A percentile compares a stretch with the other conserved stretches of the same genome.
Conservation (phyloP, 2,113 vertebrate genomes). For the Hucho hucho region DNA sequence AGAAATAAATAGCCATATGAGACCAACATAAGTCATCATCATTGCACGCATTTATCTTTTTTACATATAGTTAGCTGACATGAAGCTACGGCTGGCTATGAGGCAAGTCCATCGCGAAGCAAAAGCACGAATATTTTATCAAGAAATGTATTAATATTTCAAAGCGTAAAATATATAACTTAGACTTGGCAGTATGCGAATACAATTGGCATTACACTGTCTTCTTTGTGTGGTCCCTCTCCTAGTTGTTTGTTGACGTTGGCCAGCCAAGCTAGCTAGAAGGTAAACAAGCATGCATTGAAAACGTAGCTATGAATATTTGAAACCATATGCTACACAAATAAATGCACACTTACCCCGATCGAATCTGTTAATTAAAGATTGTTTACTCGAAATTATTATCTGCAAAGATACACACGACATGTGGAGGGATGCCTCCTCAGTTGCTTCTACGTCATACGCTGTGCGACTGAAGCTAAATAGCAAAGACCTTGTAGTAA, state of each 20-base stretch:
- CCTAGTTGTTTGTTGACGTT: conserved; percentile 3
- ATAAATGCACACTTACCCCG: neutral
- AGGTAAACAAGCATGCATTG: neutral
- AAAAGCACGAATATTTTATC: too few relatives aligned
- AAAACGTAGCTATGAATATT: neutral
- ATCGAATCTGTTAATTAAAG: neutral
- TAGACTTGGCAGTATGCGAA: neutral
- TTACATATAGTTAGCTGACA: too few relatives aligned
- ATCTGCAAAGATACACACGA: conserved; percentile 1
- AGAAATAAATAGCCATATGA: neutral
- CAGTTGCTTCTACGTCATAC: neutral
- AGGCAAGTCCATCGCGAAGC: too few relatives aligned
- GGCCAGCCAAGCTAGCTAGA: neutral
- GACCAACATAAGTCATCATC: too few relatives aligned
- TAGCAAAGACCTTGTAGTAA: too few relatives aligned
- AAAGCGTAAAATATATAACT: neutral
- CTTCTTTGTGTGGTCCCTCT: conserved; percentile 5
- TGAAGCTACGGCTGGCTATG: too few relatives aligned
- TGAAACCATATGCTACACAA: neutral
- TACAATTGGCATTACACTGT: neutral
- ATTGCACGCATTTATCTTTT: too few relatives aligned
- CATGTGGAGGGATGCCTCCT: neutral
- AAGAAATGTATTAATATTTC: too few relatives aligned
- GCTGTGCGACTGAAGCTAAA: neutral
- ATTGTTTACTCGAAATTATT: neutral